These are phyloP conservation scores for Ceratosolen fusciceps DNA, from an alignment of 1,140 invertebrate genomes.

Conservation along the genomic window DNA sequence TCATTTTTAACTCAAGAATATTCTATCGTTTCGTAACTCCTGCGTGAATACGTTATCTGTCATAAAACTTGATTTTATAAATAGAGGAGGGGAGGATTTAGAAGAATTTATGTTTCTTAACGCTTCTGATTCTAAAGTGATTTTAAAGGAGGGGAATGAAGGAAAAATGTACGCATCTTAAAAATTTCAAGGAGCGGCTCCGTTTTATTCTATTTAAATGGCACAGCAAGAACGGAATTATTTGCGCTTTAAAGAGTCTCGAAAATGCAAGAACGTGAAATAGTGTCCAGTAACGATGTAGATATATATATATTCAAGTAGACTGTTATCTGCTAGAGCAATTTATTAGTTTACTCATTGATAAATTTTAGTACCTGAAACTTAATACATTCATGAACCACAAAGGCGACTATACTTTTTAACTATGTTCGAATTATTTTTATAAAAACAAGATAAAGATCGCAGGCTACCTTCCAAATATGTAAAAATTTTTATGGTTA, in stretches of 20 bases:
- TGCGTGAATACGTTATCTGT: constrained; percentile 41
- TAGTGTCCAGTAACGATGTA: neutral
- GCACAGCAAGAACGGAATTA: neutral
- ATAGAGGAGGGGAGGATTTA: neutral
- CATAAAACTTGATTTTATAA: constrained; percentile 44
- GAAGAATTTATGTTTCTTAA: constrained; percentile 43
- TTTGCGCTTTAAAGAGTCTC: constrained; percentile 34
- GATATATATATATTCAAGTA: neutral
- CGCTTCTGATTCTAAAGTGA: constrained; percentile 41
- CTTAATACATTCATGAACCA: constrained; percentile 10
- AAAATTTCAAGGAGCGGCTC: constrained; percentile 38
- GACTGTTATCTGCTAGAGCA: neutral
- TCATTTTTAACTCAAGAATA: constrained; percentile 23
- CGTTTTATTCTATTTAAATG: constrained; percentile 37
- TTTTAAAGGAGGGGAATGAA: constrained; percentile 36
- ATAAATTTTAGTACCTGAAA: neutral
- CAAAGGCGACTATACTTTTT: neutral
- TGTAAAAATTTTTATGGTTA: too few relatives aligned
- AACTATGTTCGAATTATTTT: constrained; percentile 6
- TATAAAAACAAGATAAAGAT: neutral
- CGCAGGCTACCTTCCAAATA: neutral
- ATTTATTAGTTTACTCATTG: constrained; percentile 34
- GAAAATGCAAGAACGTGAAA: neutral
- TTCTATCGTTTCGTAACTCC: constrained; percentile 47
- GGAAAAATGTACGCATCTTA: constrained; percentile 36